These are phyloP conservation scores for Numenius arquata DNA, from an alignment of 2,113 vertebrate genomes.

Conservation along the genomic window DNA sequence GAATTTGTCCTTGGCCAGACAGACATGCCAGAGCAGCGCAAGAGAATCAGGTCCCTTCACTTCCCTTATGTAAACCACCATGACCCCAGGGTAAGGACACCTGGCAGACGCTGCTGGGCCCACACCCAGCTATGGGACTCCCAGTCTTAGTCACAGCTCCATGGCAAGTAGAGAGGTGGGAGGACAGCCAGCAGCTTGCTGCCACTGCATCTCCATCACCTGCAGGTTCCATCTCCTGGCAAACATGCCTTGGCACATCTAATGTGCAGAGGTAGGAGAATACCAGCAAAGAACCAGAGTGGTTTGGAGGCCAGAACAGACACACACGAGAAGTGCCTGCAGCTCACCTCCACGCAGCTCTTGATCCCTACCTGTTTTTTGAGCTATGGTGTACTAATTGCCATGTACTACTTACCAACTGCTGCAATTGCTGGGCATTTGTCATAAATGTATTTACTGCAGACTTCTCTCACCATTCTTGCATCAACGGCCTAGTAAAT, in stretches of 20 bases:
- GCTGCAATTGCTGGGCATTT: slow-evolving; percentile 91
- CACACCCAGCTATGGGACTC: neutral
- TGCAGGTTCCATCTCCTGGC: neutral
- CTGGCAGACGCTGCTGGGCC: neutral
- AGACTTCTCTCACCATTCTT: slow-evolving; percentile 80
- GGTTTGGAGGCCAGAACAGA: neutral
- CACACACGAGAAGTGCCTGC: neutral
- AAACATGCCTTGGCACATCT: neutral
- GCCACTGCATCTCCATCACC: neutral
- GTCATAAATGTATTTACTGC: slow-evolving; percentile 94
- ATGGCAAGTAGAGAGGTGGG: neutral
- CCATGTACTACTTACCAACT: slow-evolving; percentile 81
- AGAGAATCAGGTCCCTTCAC: slow-evolving; percentile 12
- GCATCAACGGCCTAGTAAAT: slow-evolving; percentile 85
- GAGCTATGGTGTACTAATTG: neutral
- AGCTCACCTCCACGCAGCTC: neutral
- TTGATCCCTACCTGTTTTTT: neutral
- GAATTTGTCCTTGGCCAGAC: slow-evolving; percentile 62
- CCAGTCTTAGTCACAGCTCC: neutral
- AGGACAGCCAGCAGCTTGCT: neutral
- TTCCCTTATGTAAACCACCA: slow-evolving; percentile 28
- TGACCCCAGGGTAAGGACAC: slow-evolving; percentile 41
- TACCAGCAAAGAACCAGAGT: neutral
- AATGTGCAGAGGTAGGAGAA: neutral
- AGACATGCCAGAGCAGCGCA: slow-evolving; percentile 41